Evolutionary conservation across 2,888 invertebrate species (phyloP), one percentile per base, ranked within the genome.

Genomic region (Melipona beecheii): DNA sequence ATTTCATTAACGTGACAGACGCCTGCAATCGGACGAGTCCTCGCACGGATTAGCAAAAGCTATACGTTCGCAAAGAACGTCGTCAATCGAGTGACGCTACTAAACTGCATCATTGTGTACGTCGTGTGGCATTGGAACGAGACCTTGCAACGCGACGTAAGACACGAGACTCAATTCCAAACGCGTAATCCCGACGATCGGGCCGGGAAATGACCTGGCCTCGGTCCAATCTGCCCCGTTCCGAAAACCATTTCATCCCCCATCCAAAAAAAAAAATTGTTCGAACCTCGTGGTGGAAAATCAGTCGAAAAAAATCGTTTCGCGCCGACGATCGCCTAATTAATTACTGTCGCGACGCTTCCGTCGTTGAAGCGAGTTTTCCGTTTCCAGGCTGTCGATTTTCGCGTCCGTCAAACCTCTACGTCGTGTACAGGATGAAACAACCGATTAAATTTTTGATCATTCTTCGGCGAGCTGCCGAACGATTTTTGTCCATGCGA

Each of bases 341-440:
- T 72, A 81, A 73, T 71, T 72, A 27, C 50, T 49, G 52, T 31
- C 54, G 54, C 52, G 36, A 64, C 56, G 62, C 81, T 70, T 56
- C 31, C 68, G 52, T 31, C 49, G 21, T 49, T 52, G 66, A 50
- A 64, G 62, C 81, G 72, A 31, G 52, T 60, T 80, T 60, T 73
- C 62, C 60, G 72, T 27, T 81, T 79, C 68, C 81, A 49, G n/a
- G 15, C 58, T 27, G 80, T 71, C 80, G 80, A 70, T 80, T 71
- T 71, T 36, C 65, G 43, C 60, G 52, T 72, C 58, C 52, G 69
- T 74, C 74, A 60, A 81, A 69, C 58, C 0, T 52, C 58, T 13
- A 2, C 82, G 5, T 15, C 2, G 31, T n/a, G 54, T 50, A 62
- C 27, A 50, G n/a, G n/a, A 50, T 43, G 31, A 31, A 31, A 31